These are phyloP conservation scores for Chironex yamaguchii DNA, from an alignment of 30 jellyfish, hydroid and myxozoan genomes.

Conservation along the genomic window DNA sequence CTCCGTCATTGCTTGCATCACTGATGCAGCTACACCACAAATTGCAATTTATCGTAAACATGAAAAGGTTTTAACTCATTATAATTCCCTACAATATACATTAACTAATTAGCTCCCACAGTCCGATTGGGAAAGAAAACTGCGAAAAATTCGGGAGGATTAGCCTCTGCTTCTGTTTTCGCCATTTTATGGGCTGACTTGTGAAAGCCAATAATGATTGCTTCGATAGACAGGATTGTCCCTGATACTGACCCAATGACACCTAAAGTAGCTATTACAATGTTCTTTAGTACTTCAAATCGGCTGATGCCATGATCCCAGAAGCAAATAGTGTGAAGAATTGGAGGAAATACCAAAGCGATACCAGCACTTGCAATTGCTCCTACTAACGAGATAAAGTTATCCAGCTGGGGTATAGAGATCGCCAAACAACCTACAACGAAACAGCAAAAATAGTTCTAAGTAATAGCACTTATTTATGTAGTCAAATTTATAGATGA, in stretches of 20 bases:
- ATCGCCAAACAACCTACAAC: conserved; percentile 97
- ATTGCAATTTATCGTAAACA: no score
- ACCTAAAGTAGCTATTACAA: conserved; percentile 84
- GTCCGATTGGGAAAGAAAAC: neutral
- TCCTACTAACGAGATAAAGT: conserved; percentile 95
- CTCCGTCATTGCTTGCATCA: no score
- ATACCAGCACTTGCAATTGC: conserved; percentile 97
- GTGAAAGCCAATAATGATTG: conserved; percentile 91
- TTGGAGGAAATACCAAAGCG: conserved; percentile 96
- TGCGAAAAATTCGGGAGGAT: neutral
- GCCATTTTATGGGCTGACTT: conserved; percentile 15
- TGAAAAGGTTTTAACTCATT: no score
- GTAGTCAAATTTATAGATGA: no score
- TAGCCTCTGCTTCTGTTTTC: neutral
- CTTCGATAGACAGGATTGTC: conserved; percentile 81
- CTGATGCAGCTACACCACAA: no score
- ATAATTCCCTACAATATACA: no score
- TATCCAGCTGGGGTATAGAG: conserved; percentile 97
- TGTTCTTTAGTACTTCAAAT: conserved; percentile 78
- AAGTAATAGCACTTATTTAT: no score
- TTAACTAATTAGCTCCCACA: no score
- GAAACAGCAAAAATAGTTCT: no score
- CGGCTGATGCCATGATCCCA: conserved; percentile 91
- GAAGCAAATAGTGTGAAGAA: conserved; percentile 88
- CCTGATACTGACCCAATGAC: conserved; percentile 95